These are phyloP conservation scores for Caradrina kadenii DNA, from an alignment of 2,888 invertebrate genomes.

Conservation along the genomic window DNA sequence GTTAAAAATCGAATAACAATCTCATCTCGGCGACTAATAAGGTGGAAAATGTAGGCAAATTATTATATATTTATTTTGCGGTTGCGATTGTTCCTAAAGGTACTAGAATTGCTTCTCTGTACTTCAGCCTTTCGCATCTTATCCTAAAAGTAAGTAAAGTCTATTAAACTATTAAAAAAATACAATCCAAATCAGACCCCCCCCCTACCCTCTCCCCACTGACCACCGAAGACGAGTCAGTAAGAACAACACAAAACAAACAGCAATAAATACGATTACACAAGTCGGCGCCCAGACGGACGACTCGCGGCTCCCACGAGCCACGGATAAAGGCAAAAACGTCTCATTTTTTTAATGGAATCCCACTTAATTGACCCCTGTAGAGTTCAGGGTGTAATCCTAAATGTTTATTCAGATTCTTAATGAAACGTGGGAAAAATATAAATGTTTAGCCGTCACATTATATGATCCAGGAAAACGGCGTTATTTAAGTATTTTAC, in stretches of 20 bases:
- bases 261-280: conserved; percentile 50
- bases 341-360: conserved; percentile 57
- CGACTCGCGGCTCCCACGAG: conserved; percentile 22
- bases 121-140: background rate
- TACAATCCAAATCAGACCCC: background rate
- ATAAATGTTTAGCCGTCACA: conserved; percentile 41
- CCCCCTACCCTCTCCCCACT: background rate
- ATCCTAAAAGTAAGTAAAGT: background rate
- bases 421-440: conserved; percentile 57
- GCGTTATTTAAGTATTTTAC: conserved; percentile 4
- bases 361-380: conserved; percentile 64
- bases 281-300: conserved; percentile 28
- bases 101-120: background rate
- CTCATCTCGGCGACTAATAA: no score
- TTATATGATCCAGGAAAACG: conserved; percentile 45
- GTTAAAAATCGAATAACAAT: no score
- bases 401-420: conserved; percentile 62
- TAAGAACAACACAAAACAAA: conserved; percentile 38
- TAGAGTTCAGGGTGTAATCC: conserved; percentile 47
- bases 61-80: no score
- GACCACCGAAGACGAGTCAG: conserved; percentile 25
- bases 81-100: no score
- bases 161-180: background rate
- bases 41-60: no score
- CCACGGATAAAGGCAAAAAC: conserved; percentile 38